Base-by-base conservation (phyloP, 2,888 invertebrate species). In the Ashinkailepas kermadecensis region DNA sequence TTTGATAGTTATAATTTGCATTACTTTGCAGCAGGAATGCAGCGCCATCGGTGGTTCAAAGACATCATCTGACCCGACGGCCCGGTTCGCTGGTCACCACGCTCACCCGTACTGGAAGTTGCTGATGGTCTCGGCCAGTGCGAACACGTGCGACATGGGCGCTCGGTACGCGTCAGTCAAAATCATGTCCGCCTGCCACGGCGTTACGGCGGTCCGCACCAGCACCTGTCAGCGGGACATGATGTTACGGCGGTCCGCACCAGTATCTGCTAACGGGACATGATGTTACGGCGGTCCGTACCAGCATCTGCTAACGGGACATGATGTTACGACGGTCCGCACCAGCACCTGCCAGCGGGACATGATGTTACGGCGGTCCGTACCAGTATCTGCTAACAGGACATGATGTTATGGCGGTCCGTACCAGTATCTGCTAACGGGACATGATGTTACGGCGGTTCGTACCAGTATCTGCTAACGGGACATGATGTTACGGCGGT, bases 161-260 rank as follows among this genome's bases (percentile, higher is more conserved):
- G 94, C 95, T 86, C 96, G 91, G 88, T 96, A 96, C 78, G 96
- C 96, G 90, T 97, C 97, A 87, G 93, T 93, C 85, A 95, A 89
- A 85, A 92, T 92, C 85, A 97, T 89, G 85, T 93, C 93, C 83
- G 91, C 91, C 82, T 91, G 91, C 97, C 97, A 97, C 82, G 97
- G 97, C 83, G 94, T 90, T 15, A 97, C 95, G 83, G 94, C 93
- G 87, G 90, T 87, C 86, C 91, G 87, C 81, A 89, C 85, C 74
- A 89, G 85, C 78, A 89, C 86, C 86, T 89, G 86, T 4, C 65
- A 80, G 18, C 25, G 12, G 18, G n/a, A 21, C 13, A 6, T 4
- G 12, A 57, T 39, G n/a, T 78, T n/a, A 65, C 62, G 18, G 62
- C 15, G 13, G 62, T 6, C 62, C 6, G 13, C 6, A 15, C 62